Conservation (phyloP, 1,140 invertebrate genomes). For the Adelges cooleyi region DNA sequence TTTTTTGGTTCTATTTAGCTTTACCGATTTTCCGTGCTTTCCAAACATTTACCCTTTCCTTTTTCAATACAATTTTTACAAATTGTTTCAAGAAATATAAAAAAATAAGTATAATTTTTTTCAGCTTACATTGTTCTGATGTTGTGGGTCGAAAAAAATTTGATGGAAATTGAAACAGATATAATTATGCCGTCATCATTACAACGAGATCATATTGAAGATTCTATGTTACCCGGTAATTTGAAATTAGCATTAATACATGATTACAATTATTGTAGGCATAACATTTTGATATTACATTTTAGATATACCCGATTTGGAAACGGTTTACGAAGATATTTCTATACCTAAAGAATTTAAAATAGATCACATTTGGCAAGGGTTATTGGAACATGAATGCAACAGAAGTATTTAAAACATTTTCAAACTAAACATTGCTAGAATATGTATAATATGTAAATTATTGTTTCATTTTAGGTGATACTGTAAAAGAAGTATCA, state of each 20-base stretch:
- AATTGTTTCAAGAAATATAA: too few species aligned
- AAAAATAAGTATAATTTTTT: too few species aligned
- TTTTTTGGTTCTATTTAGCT: too few species aligned
- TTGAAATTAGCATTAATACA: neutral
- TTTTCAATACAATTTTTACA: too few species aligned
- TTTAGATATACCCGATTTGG: constrained; percentile 4
- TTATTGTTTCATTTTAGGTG: neutral
- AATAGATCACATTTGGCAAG: neutral
- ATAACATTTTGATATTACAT: neutral
- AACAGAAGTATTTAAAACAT: neutral
- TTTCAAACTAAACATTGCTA: neutral
- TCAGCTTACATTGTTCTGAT: constrained; percentile 2
- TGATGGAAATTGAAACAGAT: neutral
- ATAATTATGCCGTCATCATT: neutral
- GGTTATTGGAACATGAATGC: neutral
- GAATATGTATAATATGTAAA: neutral
- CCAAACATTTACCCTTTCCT: too few species aligned
- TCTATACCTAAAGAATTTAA: neutral
- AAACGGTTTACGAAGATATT: constrained; percentile 6
- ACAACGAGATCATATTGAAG: neutral
- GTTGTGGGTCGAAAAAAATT: constrained; percentile 14
- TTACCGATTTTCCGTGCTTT: too few species aligned
- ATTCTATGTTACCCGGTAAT: constrained; percentile 6
- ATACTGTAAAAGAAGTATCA: neutral
- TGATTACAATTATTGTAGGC: neutral